Base-by-base conservation (phyloP, 2,888 invertebrate genomes). In the Dioctria rufipes region DNA sequence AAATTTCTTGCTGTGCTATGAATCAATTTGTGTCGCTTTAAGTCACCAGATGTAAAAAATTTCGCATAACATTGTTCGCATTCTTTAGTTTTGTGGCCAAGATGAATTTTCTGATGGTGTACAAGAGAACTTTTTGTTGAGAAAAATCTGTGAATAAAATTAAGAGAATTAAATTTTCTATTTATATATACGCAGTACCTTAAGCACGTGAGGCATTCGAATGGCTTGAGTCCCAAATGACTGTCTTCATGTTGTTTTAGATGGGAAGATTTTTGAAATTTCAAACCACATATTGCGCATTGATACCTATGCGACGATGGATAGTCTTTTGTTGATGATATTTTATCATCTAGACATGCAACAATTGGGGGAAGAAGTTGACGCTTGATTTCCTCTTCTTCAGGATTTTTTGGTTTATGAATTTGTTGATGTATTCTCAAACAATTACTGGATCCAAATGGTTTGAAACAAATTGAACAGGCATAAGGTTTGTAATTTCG, bases 131-230 rank as follows among this genome's bases (percentile, higher is more conserved):
- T 83, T 67, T 82, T 77, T 2, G 83, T 84, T 9, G 83, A 71
- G 25, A 83, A 84, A 0, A 66, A 71, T 13, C 84, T 84, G 60
- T 8, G 25, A 25, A 25, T 1, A 25, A 25, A 25, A 25, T 25
- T 3, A 9, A 37, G 8, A 0, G 5, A 43, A 3, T 9, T 61
- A 8, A 8, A 3, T 3, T 11, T 8, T 2, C 4, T 11, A 11
- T 54, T 54, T 37, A 25, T 8, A 13, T 3, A 46, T 2, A 4
- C 9, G 51, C 73, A 81, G 46, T 81, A 85, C 85, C 84, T 83
- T 6, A 81, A 73, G 61, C 86, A 86, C 43, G 83, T 81, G 4
- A n/a, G 11, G 67, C 86, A 86, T 75, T 84, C 81, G 80, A 81
- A 83, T 2, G 80, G 80, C 80, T 85, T 85, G n/a, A 78, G 66